phyloP scores from a whole-genome alignment of 2,113 vertebrate genomes.

The Callopanchax toddi region DNA sequence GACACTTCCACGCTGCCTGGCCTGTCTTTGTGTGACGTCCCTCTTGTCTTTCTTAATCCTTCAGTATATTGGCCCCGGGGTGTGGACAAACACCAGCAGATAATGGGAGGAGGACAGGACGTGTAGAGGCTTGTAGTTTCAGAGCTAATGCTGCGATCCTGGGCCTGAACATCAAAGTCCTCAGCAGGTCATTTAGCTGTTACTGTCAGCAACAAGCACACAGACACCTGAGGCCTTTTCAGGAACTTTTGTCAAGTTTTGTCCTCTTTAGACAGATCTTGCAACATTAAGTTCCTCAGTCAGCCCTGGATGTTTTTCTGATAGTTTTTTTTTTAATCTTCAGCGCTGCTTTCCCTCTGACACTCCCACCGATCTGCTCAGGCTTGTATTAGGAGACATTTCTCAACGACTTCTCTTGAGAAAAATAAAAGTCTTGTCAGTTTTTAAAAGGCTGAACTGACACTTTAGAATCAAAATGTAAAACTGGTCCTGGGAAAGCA shows the following conservation, averaged over 20 bases:
- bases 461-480: slow-evolving; percentile 21
- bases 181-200: slow-evolving; percentile 22
- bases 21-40: slow-evolving; percentile 12
- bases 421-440: background rate
- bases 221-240: background rate
- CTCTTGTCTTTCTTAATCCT: slow-evolving; percentile 37
- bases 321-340: slow-evolving; percentile 2
- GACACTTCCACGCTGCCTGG: slow-evolving; percentile 14
- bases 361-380: background rate
- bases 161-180: slow-evolving; percentile 46
- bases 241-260: background rate
- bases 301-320: background rate
- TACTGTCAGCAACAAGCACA: slow-evolving; percentile 39
- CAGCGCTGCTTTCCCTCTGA: background rate
- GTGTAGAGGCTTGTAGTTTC: slow-evolving; percentile 39
- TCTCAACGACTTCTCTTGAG: background rate
- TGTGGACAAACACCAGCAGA: slow-evolving; percentile 53
- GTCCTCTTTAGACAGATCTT: background rate
- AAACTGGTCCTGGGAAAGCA: background rate
- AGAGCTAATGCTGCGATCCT: slow-evolving; percentile 14
- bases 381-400: background rate
- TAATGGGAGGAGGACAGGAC: slow-evolving; percentile 34
- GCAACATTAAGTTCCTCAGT: background rate
- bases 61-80: slow-evolving; percentile 43
- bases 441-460: slow-evolving; percentile 14